A percentile compares a stretch with the other conserved stretches of the same genome.
Evolutionary conservation across 2,797 vertebrate genomes (phyloP).

Genomic region (Trachops cirrhosus): DNA sequence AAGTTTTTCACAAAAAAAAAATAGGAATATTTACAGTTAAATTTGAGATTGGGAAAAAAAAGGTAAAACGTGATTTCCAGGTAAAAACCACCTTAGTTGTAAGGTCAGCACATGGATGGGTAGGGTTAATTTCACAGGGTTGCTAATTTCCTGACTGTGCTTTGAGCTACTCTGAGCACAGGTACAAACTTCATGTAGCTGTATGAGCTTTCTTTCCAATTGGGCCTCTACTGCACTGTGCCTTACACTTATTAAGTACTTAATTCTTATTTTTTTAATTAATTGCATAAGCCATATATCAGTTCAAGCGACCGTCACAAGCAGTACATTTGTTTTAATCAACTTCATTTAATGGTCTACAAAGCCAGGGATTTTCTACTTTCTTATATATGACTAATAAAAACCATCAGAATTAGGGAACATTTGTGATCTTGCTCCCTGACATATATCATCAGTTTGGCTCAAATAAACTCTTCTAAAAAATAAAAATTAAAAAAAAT

Average conservation of each 20-base stretch:
- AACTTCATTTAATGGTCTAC: neutral
- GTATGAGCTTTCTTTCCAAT: neutral
- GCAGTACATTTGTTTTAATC: slow-evolving; percentile 6
- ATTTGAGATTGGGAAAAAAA: neutral
- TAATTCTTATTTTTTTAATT: neutral
- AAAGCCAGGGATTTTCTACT: neutral
- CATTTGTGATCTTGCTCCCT: neutral
- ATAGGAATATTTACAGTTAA: neutral
- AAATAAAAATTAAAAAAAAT: neutral
- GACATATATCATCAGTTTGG: neutral
- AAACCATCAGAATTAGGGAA: neutral
- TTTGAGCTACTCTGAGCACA: too few relatives aligned
- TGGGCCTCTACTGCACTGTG: neutral
- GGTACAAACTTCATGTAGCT: neutral
- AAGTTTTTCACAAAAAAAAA: neutral
- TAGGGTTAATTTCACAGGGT: neutral
- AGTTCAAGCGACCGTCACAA: neutral
- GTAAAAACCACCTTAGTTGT: neutral
- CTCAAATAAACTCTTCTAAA: neutral
- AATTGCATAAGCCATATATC: neutral
- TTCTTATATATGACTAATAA: slow-evolving; percentile 10
- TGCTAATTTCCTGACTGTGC: neutral
- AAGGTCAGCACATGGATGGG: neutral
- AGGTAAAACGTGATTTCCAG: neutral
- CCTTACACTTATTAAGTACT: neutral